Base-by-base conservation (phyloP, 2,888 invertebrate species). In the Cataglyphis rosenhaueri region DNA sequence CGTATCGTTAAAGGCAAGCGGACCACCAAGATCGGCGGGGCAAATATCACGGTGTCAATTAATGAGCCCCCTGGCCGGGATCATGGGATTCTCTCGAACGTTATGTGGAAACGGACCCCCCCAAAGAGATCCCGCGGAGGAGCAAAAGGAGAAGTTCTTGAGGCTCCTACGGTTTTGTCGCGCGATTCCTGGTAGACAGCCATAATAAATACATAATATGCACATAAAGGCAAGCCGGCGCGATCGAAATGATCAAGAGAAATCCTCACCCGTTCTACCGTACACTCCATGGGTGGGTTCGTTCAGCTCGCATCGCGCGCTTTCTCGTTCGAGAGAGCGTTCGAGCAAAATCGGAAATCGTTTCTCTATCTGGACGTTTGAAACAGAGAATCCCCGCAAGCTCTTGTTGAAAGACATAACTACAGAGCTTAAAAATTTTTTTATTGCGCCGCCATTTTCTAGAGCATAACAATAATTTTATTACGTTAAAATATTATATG, bases 171-270 rank as follows among this genome's bases (percentile, higher is more conserved):
- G 94, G 94, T 94, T 94, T 94, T 94, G 94, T 93, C 92, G 91
- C 92, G 90, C 91, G 92, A 90, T 94, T 94, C 94, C 90, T 88
- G 91, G 94, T 94, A 94, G 92, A 81, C 91, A 88, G 90, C 92
- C 92, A 92, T 94, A 94, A 94, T 94, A 94, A 94, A 94, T 94
- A 94, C 93, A 93, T 94, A 94, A 94, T 94, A 94, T 94, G 93
- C 93, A 93, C 94, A 94, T 94, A 94, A 94, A 94, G 93, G 93
- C 90, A 87, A 89, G 90, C 91, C 92, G 92, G 93, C 93, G 93
- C 93, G 93, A 93, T 93, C 93, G 90, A 94, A 93, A 94, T 94
- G 92, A 94, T 93, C 93, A 92, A 92, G 92, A 91, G 90, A 92
- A 90, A 91, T 91, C 91, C 85, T 87, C 87, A 86, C 88, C 87